A percentile compares a stretch with the other conserved stretches of the same genome.
phyloP scores from a whole-genome alignment of 2,797 vertebrate species.

The Alcedo atthis region DNA sequence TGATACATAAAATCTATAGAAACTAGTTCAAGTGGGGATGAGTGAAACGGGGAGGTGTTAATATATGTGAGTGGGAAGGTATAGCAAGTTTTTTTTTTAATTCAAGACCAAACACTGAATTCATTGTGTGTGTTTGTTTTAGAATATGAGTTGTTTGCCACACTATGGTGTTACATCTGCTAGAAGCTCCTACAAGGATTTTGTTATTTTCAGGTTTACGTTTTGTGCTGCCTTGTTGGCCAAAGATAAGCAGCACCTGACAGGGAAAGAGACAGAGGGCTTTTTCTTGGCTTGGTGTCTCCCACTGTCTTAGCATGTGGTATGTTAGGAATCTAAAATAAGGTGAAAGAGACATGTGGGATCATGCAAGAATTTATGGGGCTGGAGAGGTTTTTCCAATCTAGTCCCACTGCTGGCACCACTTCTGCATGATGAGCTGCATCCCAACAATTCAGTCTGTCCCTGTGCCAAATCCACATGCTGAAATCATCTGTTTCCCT shows the following conservation, averaged over 20 bases:
- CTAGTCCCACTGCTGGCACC: background rate
- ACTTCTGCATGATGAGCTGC: background rate
- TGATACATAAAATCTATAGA: rapidly evolving
- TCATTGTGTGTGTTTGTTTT: background rate
- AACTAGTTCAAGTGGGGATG: background rate
- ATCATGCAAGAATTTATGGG: background rate
- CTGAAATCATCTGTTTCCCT: background rate
- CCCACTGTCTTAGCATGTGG: background rate
- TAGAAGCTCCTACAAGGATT: background rate
- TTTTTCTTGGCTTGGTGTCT: background rate
- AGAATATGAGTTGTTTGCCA: background rate
- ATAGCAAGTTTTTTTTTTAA: background rate
- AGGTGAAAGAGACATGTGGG: background rate
- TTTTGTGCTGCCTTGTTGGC: background rate
- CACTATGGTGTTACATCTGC: background rate
- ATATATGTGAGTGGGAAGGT: background rate
- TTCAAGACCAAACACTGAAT: background rate
- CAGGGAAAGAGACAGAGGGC: background rate
- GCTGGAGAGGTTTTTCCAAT: background rate
- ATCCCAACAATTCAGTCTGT: background rate
- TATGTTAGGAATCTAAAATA: background rate
- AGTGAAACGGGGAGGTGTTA: background rate
- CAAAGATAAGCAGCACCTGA: background rate
- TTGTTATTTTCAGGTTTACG: rapidly evolving
- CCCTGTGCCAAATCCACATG: background rate